Evolutionary conservation across 30 jellyfish, hydroid and myxozoan species (phyloP), one percentile per base, ranked within the genome.

Genomic region (Pelagia noctiluca): DNA sequence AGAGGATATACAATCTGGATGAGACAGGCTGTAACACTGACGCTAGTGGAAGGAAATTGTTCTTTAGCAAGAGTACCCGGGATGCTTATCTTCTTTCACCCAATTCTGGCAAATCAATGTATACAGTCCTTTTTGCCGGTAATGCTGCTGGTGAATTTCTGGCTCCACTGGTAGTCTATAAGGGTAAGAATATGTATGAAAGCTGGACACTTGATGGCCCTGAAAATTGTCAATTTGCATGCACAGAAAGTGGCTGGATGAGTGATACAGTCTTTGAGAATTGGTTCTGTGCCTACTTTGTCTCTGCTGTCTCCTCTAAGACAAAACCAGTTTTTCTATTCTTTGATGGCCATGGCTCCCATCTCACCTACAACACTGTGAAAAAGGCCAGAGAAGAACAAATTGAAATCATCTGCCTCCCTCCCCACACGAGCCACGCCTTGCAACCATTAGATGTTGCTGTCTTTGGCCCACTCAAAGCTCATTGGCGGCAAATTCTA

Each of bases 301-400:
- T 81, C 34, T 0, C 0, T n/a, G 0, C 11, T 31, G 87, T 65
- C 22, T 34, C 87, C 11, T n/a, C 26, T 25, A 0, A 72, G 46
- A 0, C 24, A 0, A 79, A 79, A 38, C 90, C 90, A 12, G 90
- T 30, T 12, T n/a, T 79, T 10, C 47, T 79, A 7, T 35, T 21
- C n/a, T 67, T 65, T 66, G 92, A 81, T 35, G 92, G 89, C 21
- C 86, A 85, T 62, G 54, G 77, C n/a, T 71, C 90, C 31, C 95
- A 85, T 60, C 47, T 85, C 21, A 83, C 94, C 10, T 72, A 83
- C 29, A 0, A 46, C 26, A 82, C 94, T 18, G 50, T 83, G 47
- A 42, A 48, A 23, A 32, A 23, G 3, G 95, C 85, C 13, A 75
- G 29, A 85, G 66, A 73, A n/a, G 86, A 71, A 61, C 24, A 25